Evolutionary conservation across 92 coral and sea anemone genomes (phyloP), one percentile per base, ranked within the genome.

Genomic region (Parazoanthus atlanticus): DNA sequence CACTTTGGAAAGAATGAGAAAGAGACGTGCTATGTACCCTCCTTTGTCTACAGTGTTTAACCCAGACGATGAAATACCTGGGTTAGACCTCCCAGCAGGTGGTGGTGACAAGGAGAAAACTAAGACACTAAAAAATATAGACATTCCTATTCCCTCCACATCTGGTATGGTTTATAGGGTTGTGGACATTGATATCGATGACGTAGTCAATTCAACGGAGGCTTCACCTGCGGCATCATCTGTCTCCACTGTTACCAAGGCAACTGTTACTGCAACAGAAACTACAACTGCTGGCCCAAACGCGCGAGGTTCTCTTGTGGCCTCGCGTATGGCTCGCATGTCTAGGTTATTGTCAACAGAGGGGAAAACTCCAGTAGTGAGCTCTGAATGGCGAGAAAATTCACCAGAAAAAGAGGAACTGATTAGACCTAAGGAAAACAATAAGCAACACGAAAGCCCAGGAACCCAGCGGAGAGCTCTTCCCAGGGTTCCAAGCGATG

Each of bases 1-100:
- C 8, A 94, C 97, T 21, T 65, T 94, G 40, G 97, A 94, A 82
- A 92, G 96, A 64, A 90, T 79, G 71, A 91, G 89, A n/a, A 90
- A 93, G 43, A 91, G 98, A 28, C 86, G 99, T 17, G 99, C 99
- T 69, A 97, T 93, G 98, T 97, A 97, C 85, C 99, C 99, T 2
- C 98, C 98, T n/a, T 85, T 95, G 36, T 97, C 99, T 16, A 91
- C 88, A 84, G 91, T 93, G 46, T 94, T 97, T 49, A 90, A 95
- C 77, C 91, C 93, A 13, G 98, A 95, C 3, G 95, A 88, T 70
- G 91, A 91, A 65, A 82, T 69, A 80, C 74, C 73, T 11, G 91
- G 88, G 9, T 43, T 84, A 8, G 43, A 72, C 29, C 23, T 47
- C 0, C 67, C 67, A 69, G 21, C 78, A 34, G 86, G 16, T 26